phyloP scores from a whole-genome alignment of 2,797 vertebrate species.

The Myiotriccus ornatus region DNA sequence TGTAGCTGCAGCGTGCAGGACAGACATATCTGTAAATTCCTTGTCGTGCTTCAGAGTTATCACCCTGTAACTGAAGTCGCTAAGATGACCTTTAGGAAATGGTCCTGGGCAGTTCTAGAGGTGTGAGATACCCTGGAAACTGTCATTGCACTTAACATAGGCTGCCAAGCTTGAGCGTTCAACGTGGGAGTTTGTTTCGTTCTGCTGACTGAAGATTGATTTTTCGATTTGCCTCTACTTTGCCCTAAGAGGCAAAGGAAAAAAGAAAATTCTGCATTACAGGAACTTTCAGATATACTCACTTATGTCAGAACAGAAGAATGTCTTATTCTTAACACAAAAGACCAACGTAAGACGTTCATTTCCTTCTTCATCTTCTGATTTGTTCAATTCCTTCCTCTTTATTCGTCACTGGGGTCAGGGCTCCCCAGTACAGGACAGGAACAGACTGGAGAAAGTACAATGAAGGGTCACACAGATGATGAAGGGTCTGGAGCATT shows the following conservation, averaged over 20 bases:
- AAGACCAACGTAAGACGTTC: neutral
- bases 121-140: neutral
- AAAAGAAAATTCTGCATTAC: neutral
- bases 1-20: neutral
- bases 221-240: neutral
- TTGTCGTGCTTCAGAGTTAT: neutral
- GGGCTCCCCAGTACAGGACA: neutral
- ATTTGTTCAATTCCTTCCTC: neutral
- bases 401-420: neutral
- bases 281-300: neutral
- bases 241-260: neutral
- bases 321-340: neutral
- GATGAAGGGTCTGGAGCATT: neutral
- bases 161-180: neutral
- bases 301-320: neutral
- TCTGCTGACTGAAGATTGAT: neutral
- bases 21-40: neutral
- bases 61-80: neutral
- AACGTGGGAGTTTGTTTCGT: neutral
- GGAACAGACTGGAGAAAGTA: neutral
- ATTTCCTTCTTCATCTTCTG: neutral
- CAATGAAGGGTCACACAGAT: neutral
- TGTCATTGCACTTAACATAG: neutral
- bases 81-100: neutral
- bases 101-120: neutral